Evolutionary conservation across 2,888 invertebrate species (phyloP).

Genomic region (Drosophila cracens): DNA sequence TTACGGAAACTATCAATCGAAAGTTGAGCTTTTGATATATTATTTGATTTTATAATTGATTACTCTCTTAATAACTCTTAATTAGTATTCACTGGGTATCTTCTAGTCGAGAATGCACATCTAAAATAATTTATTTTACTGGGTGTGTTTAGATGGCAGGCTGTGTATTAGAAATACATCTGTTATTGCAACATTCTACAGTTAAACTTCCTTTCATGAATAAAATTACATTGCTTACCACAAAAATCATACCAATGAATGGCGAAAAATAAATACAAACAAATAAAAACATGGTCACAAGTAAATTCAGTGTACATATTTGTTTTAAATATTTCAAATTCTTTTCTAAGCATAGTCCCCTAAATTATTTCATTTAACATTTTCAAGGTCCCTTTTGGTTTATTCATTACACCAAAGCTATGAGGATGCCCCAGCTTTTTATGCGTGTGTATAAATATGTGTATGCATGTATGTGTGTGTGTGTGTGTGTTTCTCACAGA

Average conservation of each 20-base stretch:
- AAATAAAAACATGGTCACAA: slow-evolving; percentile 35
- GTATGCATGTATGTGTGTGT: neutral
- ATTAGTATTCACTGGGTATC: neutral
- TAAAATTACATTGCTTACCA: slow-evolving; percentile 30
- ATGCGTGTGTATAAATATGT: neutral
- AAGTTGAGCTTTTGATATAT: neutral
- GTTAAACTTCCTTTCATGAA: slow-evolving; percentile 14
- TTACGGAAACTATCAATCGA: neutral
- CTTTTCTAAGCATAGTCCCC: slow-evolving; percentile 34
- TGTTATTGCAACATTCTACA: slow-evolving; percentile 8
- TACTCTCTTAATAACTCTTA: neutral
- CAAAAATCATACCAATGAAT: slow-evolving; percentile 32
- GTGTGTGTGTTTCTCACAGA: neutral
- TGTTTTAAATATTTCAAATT: slow-evolving; percentile 52
- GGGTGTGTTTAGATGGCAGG: neutral
- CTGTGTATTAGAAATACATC: slow-evolving; percentile 1
- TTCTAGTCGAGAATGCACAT: neutral
- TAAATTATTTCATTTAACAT: slow-evolving; percentile 47
- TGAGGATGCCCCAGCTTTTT: slow-evolving; percentile 34
- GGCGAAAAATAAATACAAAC: slow-evolving; percentile 24
- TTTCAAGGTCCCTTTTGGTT: slow-evolving; percentile 53
- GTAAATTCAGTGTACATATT: slow-evolving; percentile 35
- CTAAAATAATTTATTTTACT: neutral
- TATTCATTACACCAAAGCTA: slow-evolving; percentile 49
- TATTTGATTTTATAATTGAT: neutral